Evolutionary conservation across 2,888 invertebrate species (phyloP).

Genomic region (Tipula helvola): DNA sequence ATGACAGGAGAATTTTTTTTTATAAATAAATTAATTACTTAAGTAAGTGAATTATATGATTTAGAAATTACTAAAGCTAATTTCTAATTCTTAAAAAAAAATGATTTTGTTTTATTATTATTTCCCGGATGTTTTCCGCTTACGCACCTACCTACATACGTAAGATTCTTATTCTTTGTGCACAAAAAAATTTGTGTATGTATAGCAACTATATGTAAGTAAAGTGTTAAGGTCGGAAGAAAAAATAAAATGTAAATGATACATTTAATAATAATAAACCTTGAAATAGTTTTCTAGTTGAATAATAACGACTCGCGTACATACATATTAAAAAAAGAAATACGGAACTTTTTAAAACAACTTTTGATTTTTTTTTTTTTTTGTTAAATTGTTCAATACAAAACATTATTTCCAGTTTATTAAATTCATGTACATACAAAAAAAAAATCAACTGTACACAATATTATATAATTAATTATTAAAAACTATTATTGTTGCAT

Average conservation of each 20-base stretch:
- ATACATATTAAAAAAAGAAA: not conserved
- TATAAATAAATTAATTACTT: not conserved
- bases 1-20: not conserved
- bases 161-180: not conserved
- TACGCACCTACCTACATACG: not conserved
- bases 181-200: not conserved
- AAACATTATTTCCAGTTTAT: not conserved
- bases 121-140: not conserved
- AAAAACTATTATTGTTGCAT: not conserved
- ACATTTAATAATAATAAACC: conserved; percentile 6
- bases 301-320: not conserved
- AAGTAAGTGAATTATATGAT: not conserved
- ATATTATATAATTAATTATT: not conserved
- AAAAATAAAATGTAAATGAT: not conserved
- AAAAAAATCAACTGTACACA: not conserved
- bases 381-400: not conserved
- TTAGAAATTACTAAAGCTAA: not conserved
- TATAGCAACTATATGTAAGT: no score
- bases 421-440: not conserved
- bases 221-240: conserved; percentile 6
- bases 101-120: not conserved
- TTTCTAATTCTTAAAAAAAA: not conserved
- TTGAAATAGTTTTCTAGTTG: conserved; percentile 9
- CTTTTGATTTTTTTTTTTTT: not conserved
- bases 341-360: not conserved